Percentiles rank a stretch among this genome's conserved stretches.
phyloP scores from a whole-genome alignment of 2,888 invertebrate species.

The Hirtodrosophila cameraria region DNA sequence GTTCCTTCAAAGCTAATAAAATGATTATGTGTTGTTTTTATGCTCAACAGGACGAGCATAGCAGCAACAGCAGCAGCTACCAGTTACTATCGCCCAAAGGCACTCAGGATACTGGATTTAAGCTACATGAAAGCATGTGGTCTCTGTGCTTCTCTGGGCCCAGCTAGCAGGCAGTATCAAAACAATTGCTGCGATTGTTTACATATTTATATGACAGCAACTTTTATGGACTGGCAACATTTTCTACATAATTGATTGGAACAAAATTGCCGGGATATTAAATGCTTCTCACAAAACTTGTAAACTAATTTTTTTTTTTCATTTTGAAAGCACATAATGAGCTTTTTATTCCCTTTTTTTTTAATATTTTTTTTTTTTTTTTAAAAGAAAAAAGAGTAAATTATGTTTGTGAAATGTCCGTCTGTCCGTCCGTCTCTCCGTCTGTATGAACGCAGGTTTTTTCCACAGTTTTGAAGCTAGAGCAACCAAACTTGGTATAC shows the following conservation, averaged over 20 bases:
- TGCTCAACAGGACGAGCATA: constrained; percentile 42
- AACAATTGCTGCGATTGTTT: constrained; percentile 71
- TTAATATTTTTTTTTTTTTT: too few species aligned
- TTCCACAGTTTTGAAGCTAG: too few species aligned
- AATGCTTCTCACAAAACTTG: too few species aligned
- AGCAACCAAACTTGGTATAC: too few species aligned
- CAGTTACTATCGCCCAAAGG: constrained; percentile 13
- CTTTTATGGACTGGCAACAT: constrained; percentile 63
- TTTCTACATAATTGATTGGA: constrained; percentile 71
- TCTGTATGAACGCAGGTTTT: too few species aligned
- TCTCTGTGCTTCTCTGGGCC: constrained; percentile 3
- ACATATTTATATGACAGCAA: constrained; percentile 73
- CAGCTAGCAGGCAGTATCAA: constrained; percentile 40
- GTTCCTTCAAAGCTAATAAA: constrained; percentile 69
- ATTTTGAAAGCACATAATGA: too few species aligned
- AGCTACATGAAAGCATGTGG: constrained; percentile 18
- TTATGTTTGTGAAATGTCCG: too few species aligned
- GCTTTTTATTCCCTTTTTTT: too few species aligned
- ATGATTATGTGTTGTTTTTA: constrained; percentile 77
- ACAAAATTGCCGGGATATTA: constrained; percentile 40
- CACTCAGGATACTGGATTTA: not conserved
- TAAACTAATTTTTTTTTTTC: too few species aligned
- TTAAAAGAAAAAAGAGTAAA: too few species aligned
- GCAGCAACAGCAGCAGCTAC: constrained; percentile 7
- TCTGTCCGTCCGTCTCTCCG: too few species aligned